A percentile compares a stretch with the other conserved stretches of the same genome.
These are phyloP conservation scores for Alosa alosa DNA, from an alignment of 2,113 vertebrate species.

Conservation along the genomic window DNA sequence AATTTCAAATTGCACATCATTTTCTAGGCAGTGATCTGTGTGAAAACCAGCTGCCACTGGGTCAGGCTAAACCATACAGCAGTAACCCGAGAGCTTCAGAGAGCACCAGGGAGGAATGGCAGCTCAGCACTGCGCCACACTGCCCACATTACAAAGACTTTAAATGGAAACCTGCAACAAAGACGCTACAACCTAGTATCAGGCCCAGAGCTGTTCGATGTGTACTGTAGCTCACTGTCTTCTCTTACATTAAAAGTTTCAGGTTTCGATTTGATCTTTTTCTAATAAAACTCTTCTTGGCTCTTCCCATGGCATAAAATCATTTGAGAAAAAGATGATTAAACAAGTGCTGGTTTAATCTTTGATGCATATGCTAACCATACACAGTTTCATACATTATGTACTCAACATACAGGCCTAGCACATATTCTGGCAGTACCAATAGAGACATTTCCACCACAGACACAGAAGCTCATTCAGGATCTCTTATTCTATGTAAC, in stretches of 20 bases:
- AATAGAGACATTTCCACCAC: not conserved
- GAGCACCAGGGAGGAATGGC: not conserved
- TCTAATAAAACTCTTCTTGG: too few species aligned
- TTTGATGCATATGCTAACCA: too few species aligned
- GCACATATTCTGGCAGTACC: not conserved
- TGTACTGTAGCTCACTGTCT: not conserved
- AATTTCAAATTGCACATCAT: not conserved
- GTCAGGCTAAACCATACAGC: not conserved
- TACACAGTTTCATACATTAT: too few species aligned
- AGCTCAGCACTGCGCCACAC: not conserved
- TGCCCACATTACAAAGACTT: not conserved
- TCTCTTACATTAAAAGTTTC: not conserved
- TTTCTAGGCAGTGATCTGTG: not conserved
- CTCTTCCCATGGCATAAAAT: too few species aligned
- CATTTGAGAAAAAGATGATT: too few species aligned
- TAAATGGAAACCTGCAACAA: not conserved
- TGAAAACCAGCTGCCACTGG: not conserved
- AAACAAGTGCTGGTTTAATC: too few species aligned
- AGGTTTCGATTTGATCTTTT: not conserved
- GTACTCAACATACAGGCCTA: too few species aligned
- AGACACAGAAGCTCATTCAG: not conserved
- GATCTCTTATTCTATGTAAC: not conserved
- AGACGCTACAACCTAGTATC: not conserved
- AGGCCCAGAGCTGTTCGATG: not conserved
- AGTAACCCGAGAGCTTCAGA: not conserved